Percentiles rank a stretch among this genome's conserved stretches.
phyloP scores from a whole-genome alignment of 37 sponge, comb jelly and placozoan genomes.

The Geodia barretti region DNA sequence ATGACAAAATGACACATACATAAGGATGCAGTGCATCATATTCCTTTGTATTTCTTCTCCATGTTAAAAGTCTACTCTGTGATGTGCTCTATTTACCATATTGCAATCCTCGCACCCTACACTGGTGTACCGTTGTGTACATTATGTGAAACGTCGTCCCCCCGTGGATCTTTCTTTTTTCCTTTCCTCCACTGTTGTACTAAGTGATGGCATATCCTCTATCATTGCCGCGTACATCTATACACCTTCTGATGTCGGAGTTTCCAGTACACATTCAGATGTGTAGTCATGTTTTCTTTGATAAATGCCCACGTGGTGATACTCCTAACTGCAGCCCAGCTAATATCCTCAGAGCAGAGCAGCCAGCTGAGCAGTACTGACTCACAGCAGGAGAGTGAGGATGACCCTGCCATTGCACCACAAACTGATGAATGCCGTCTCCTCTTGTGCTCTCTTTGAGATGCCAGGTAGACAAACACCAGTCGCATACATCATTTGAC shows the following conservation, averaged over 20 bases:
- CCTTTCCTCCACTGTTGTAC: too few species aligned
- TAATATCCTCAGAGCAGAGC: slow-evolving; percentile 8
- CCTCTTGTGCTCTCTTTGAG: slow-evolving; percentile 13
- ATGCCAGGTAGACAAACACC: slow-evolving; percentile 14
- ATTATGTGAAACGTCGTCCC: too few species aligned
- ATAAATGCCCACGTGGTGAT: background rate
- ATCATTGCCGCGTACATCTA: too few species aligned
- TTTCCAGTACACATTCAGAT: background rate
- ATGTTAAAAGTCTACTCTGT: too few species aligned
- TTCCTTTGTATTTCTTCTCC: too few species aligned
- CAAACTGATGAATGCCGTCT: slow-evolving; percentile 29
- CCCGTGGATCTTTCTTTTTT: too few species aligned
- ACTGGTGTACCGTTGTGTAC: too few species aligned
- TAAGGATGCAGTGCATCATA: too few species aligned
- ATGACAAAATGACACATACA: too few species aligned
- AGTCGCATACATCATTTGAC: background rate
- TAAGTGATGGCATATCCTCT: background rate
- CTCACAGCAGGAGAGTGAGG: background rate
- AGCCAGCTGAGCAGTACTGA: slow-evolving; percentile 1
- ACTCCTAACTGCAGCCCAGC: slow-evolving; percentile 14
- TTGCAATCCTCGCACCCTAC: too few species aligned
- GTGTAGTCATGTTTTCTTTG: background rate
- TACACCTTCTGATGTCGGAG: background rate
- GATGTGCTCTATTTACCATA: too few species aligned
- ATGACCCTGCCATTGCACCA: slow-evolving; percentile 6